Base-by-base conservation (phyloP, 2,113 vertebrate genomes). In the Chionodraco myersi region DNA sequence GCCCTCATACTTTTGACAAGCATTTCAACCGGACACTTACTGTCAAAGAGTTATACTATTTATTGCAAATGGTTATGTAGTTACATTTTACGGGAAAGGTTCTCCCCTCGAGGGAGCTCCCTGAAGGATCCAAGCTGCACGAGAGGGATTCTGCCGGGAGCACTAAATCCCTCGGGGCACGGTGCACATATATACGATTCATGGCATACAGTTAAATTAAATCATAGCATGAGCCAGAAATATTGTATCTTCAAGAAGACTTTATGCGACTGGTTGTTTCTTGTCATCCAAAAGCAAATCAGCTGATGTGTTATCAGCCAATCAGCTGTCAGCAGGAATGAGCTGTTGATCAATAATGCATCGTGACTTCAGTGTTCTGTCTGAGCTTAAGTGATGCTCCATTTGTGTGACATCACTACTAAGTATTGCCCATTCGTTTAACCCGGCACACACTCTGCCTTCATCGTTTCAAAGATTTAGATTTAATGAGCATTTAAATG, bases 401-500 rank as follows among this genome's bases (percentile, higher is more conserved):
- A 61, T 56, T 54, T 74, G 30, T 48, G n/a, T 59, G 41, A 47
- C 2, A 48, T 52, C 36, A 41, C 61, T 71, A 0, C 2, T 34
- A 54, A 13, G 34, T 21, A 62, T 68, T 64, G 9, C n/a, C 52
- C 41, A 2, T 48, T 34, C n/a, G 56, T 72, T 77, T 36, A 59
- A 73, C 63, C 30, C 8, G 15, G 68, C 9, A 34, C 11, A 60
- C 65, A 61, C 49, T 71, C 66, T 18, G 16, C 36, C 34, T 79
- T 79, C 59, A 75, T 48, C 36, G 10, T 58, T 76, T 69, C 15
- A 74, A 49, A 49, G 10, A 69, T 77, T 48, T 61, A 23, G 57
- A 82, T 76, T 67, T 72, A 77, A 59, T 76, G 66, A 69, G 47
- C 57, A 56, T 72, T 85, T 74, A 61, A 70, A 82, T 57, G 47